phyloP scores from a whole-genome alignment of 2,888 invertebrate genomes.

The Cistogaster globosa region DNA sequence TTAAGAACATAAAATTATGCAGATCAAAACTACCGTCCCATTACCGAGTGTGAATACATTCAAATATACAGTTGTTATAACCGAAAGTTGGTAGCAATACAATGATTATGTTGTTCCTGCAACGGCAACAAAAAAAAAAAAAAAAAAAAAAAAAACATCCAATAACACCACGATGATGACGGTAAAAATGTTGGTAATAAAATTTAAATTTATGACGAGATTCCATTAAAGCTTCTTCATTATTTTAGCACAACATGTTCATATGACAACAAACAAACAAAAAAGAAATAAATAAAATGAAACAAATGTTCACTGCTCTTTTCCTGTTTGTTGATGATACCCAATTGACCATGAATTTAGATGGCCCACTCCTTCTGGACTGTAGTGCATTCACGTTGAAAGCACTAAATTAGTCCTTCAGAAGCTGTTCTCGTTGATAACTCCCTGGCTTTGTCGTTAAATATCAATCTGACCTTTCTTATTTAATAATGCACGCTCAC shows the following conservation, averaged over 20 bases:
- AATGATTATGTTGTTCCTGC: slow-evolving; percentile 38
- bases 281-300: background rate
- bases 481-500: too few relatives aligned
- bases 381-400: too few relatives aligned
- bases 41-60: slow-evolving; percentile 28
- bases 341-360: too few relatives aligned
- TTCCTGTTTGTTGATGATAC: too few relatives aligned
- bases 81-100: slow-evolving; percentile 47
- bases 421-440: too few relatives aligned
- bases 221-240: slow-evolving; percentile 81
- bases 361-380: too few relatives aligned
- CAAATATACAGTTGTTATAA: slow-evolving; percentile 45
- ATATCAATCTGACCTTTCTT: too few relatives aligned
- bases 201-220: slow-evolving; percentile 82
- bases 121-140: background rate
- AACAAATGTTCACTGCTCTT: background rate
- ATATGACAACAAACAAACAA: background rate
- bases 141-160: background rate
- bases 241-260: slow-evolving; percentile 69
- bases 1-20: background rate
- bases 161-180: slow-evolving; percentile 21
- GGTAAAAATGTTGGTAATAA: slow-evolving; percentile 78
- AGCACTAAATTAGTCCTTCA: too few relatives aligned
- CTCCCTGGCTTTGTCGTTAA: too few relatives aligned
- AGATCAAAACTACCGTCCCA: background rate